A percentile compares a stretch with the other conserved stretches of the same genome.
phyloP scores from a whole-genome alignment of 2,797 vertebrate genomes.

The Chaenodraco wilsoni region DNA sequence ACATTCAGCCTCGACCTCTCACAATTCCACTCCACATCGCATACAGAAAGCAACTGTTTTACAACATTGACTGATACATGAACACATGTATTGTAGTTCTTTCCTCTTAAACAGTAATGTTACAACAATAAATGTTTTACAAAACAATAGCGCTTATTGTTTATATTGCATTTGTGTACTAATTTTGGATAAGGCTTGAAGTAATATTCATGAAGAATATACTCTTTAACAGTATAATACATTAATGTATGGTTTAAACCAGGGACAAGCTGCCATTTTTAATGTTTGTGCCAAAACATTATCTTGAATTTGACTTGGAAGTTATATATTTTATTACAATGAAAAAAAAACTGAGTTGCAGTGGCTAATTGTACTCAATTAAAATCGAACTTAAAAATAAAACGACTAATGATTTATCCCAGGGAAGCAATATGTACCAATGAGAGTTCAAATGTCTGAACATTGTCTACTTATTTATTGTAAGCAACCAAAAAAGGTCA shows the following conservation, averaged over 20 bases:
- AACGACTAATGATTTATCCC: not conserved
- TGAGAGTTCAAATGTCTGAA: not conserved
- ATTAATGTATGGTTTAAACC: too few species aligned
- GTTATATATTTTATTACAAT: not conserved
- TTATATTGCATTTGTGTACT: not conserved
- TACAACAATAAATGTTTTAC: slow-evolving; percentile 53
- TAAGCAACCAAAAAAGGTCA: not conserved
- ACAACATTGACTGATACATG: slow-evolving; percentile 11
- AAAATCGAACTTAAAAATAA: not conserved
- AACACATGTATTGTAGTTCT: slow-evolving; percentile 11
- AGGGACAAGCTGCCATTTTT: too few species aligned
- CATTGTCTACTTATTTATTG: not conserved
- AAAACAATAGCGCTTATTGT: not conserved
- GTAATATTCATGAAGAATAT: too few species aligned
- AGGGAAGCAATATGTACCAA: not conserved
- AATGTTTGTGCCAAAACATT: too few species aligned
- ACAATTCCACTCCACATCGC: slow-evolving; percentile 24
- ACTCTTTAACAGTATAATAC: too few species aligned
- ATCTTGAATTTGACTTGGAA: not conserved
- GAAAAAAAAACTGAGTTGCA: not conserved
- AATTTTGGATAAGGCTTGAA: not conserved
- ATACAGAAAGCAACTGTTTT: slow-evolving; percentile 5
- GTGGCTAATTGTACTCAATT: not conserved
- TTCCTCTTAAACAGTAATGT: slow-evolving; percentile 33
- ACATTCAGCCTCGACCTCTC: slow-evolving; percentile 34